These are phyloP conservation scores for Calliphora vicina DNA, from an alignment of 1,140 invertebrate genomes.

Conservation along the genomic window DNA sequence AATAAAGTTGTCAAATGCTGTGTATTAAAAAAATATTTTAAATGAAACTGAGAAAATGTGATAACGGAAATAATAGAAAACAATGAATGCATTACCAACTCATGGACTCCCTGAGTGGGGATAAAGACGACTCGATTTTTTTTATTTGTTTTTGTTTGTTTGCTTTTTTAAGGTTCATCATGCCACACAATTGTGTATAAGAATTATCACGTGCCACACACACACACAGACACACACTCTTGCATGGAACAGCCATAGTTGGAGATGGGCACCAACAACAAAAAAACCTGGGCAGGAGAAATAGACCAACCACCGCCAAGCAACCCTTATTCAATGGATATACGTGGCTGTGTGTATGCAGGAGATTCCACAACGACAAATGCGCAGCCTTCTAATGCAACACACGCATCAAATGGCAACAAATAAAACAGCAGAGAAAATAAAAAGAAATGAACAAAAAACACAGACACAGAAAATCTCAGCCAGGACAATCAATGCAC, in stretches of 20 bases:
- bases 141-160: no score
- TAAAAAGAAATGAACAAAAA: background rate
- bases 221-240: constrained; percentile 1
- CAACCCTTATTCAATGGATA: constrained; percentile 50
- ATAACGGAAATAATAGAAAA: constrained; percentile 35
- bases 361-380: constrained; percentile 12
- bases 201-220: constrained; percentile 33
- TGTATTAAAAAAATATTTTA: constrained; percentile 42
- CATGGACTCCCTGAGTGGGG: background rate
- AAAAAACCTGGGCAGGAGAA: constrained; percentile 50
- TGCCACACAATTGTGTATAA: background rate
- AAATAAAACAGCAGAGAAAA: background rate
- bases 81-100: constrained; percentile 32
- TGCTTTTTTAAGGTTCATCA: background rate
- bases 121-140: no score
- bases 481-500: background rate
- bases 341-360: background rate
- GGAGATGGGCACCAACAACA: background rate
- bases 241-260: background rate
- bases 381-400: constrained; percentile 21
- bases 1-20: constrained; percentile 51
- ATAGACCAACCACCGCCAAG: constrained; percentile 60
- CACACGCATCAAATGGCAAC: background rate
- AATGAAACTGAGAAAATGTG: constrained; percentile 35
- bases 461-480: background rate